Percentiles rank a stretch among this genome's conserved stretches.
These are phyloP conservation scores for Schizothorax lantsangensis DNA, from an alignment of 2,797 vertebrate genomes.

Conservation along the genomic window DNA sequence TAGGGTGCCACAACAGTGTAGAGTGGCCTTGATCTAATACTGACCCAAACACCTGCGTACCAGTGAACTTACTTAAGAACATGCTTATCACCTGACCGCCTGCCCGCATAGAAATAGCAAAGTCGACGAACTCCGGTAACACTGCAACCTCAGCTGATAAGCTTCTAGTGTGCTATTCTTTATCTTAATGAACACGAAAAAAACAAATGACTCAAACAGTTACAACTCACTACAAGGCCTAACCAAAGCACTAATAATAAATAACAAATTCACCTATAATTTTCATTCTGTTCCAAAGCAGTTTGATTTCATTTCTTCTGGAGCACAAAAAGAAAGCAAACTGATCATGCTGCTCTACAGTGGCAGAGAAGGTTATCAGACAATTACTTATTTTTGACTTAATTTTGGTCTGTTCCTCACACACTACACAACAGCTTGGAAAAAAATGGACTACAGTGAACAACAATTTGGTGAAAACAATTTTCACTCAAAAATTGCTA, in stretches of 20 bases:
- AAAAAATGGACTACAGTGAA: background rate
- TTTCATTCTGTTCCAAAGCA: background rate
- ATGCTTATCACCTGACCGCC: slow-evolving; percentile 6
- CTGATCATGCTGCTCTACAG: background rate
- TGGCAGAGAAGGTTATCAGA: too few relatives aligned
- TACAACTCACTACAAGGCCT: background rate
- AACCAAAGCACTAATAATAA: background rate
- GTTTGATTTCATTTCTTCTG: background rate
- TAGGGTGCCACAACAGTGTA: background rate
- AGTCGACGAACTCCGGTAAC: background rate
- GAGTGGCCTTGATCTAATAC: slow-evolving; percentile 21
- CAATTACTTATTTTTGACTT: background rate
- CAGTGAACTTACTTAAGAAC: slow-evolving; percentile 40
- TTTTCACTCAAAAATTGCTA: background rate
- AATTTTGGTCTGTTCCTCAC: background rate
- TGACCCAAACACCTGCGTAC: slow-evolving; percentile 44
- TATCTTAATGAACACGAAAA: slow-evolving; percentile 11
- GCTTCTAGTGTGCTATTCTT: slow-evolving; percentile 13
- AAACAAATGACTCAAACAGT: background rate
- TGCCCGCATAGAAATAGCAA: slow-evolving; percentile 4
- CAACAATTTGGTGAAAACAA: background rate
- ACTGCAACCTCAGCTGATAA: slow-evolving; percentile 2
- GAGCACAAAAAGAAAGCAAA: background rate
- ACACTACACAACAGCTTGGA: background rate
- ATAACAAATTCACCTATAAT: background rate